A percentile compares a stretch with the other conserved stretches of the same genome.
phyloP scores from a whole-genome alignment of 2,888 invertebrate species.

The Leptothorax acervorum region DNA sequence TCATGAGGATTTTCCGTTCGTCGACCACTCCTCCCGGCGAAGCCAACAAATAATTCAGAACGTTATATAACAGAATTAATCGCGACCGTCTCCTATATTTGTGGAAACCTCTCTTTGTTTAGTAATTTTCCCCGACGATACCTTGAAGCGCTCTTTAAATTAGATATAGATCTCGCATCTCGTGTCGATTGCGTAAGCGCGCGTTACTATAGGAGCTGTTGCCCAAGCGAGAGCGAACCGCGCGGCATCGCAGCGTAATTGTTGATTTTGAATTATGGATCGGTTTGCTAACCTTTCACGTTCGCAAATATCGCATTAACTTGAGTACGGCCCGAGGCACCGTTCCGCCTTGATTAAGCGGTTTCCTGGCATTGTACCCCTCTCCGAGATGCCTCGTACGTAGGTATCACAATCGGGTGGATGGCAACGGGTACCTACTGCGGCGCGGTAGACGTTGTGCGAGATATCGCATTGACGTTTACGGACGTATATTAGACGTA shows the following conservation, averaged over 20 bases:
- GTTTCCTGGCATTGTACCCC: constrained; percentile 59
- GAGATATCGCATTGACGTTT: constrained; percentile 63
- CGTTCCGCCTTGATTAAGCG: constrained; percentile 67
- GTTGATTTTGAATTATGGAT: constrained; percentile 62
- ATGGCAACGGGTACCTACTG: constrained; percentile 45
- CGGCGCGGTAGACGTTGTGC: constrained; percentile 37
- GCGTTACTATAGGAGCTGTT: neutral
- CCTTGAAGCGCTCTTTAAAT: constrained; percentile 35
- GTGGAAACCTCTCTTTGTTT: constrained; percentile 14
- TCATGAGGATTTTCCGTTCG: neutral
- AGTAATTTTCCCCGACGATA: neutral
- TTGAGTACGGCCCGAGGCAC: constrained; percentile 41
- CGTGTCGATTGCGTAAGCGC: constrained; percentile 50
- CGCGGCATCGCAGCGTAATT: constrained; percentile 35
- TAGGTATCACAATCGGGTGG: constrained; percentile 64
- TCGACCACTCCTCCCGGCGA: neutral
- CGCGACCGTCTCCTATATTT: neutral
- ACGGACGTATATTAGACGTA: constrained; percentile 71
- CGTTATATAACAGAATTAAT: neutral
- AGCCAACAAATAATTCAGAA: neutral
- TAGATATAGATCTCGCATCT: constrained; percentile 49
- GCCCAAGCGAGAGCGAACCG: constrained; percentile 1
- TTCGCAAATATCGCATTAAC: constrained; percentile 63
- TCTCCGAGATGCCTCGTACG: constrained; percentile 42
- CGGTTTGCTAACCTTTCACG: constrained; percentile 52